Evolutionary conservation across 2,113 vertebrate genomes (phyloP).

Genomic region (Melanotaenia duboulayi): DNA sequence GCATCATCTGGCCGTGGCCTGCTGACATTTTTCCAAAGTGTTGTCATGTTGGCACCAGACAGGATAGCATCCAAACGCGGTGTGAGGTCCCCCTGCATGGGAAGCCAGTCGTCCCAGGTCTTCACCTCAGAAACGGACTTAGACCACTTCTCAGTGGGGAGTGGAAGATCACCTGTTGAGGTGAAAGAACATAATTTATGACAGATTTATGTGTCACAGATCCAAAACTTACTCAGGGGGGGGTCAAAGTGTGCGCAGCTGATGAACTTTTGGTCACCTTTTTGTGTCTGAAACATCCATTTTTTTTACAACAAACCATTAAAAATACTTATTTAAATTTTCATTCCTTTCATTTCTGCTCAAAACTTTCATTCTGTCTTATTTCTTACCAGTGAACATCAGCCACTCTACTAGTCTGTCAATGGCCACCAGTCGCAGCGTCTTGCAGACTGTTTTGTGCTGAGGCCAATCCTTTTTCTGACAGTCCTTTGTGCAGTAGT

Average conservation of each 20-base stretch:
- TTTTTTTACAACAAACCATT: no score
- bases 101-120: conserved; percentile 91
- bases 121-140: conserved; percentile 70
- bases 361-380: no score
- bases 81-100: conserved; percentile 85
- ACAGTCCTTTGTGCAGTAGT: conserved; percentile 91
- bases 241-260: background rate
- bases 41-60: conserved; percentile 83
- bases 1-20: conserved; percentile 84
- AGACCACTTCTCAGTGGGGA: conserved; percentile 83
- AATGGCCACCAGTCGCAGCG: conserved; percentile 87
- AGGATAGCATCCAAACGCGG: conserved; percentile 80
- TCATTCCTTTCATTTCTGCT: no score
- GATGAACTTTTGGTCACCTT: background rate
- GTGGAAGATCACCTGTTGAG: conserved; percentile 76
- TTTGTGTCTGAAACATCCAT: background rate
- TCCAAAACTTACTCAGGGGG: background rate
- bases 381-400: conserved; percentile 88
- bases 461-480: conserved; percentile 90
- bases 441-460: conserved; percentile 92
- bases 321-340: no score
- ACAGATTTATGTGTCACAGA: background rate
- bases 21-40: conserved; percentile 87
- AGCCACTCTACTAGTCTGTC: conserved; percentile 95
- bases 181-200: background rate